These are phyloP conservation scores for Drosophila guanche DNA, from an alignment of 1,140 invertebrate genomes.

Conservation along the genomic window DNA sequence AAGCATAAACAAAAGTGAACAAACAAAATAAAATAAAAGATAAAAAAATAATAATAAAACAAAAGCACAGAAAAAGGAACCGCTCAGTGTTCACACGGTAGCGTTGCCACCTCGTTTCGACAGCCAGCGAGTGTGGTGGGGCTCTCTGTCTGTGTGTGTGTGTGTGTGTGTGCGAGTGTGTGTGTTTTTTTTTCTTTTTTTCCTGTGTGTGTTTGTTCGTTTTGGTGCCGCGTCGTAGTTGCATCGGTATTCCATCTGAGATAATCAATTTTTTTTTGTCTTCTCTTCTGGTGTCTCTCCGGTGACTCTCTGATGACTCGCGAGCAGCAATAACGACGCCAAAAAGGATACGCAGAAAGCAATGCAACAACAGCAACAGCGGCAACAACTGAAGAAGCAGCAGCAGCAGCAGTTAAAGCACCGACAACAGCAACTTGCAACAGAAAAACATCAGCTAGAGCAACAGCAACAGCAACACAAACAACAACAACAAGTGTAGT, in stretches of 20 bases:
- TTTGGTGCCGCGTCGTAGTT: background rate
- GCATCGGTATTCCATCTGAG: slow-evolving; percentile 3
- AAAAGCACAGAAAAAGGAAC: background rate
- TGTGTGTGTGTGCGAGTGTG: background rate
- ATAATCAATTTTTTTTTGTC: slow-evolving; percentile 1
- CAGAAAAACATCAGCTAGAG: slow-evolving; percentile 12
- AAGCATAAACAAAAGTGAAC: no score
- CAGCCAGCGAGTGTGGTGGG: no score
- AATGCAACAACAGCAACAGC: slow-evolving; percentile 40
- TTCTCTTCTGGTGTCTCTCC: background rate
- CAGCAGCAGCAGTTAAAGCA: slow-evolving; percentile 2
- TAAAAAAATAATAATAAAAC: background rate
- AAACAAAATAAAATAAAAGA: no score
- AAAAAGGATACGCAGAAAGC: slow-evolving; percentile 26
- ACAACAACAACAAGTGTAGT: slow-evolving; percentile 61
- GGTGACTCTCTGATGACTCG: background rate
- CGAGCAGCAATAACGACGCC: background rate
- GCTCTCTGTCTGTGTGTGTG: background rate
- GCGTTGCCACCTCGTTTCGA: no score
- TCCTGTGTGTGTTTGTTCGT: background rate
- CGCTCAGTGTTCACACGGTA: no score
- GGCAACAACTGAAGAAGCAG: slow-evolving; percentile 13
- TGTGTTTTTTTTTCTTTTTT: slow-evolving; percentile 13
- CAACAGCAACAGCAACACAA: slow-evolving; percentile 17
- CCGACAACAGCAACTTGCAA: background rate